Percentiles rank a stretch among this genome's conserved stretches.
Evolutionary conservation across 1,140 invertebrate genomes (phyloP).

Genomic region (Archivesica marissinica): DNA sequence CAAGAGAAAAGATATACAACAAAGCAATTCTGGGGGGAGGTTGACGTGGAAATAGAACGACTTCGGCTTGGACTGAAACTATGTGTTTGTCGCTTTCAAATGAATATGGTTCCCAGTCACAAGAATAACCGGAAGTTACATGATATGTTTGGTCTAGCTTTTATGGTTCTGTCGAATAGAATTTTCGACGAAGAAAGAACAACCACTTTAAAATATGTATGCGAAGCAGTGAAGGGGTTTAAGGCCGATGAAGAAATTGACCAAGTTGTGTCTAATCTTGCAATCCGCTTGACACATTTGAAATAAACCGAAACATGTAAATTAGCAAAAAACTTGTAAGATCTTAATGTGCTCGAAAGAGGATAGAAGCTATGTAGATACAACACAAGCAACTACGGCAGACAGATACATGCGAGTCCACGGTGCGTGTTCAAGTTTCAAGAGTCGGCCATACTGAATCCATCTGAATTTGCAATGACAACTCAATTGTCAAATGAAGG

Average conservation of each 20-base stretch:
- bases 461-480: too few relatives aligned
- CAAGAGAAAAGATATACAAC: background rate
- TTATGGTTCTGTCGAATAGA: background rate
- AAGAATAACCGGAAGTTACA: background rate
- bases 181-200: background rate
- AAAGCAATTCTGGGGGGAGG: conserved; percentile 29
- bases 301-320: too few relatives aligned
- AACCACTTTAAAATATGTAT: background rate
- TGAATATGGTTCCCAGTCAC: background rate
- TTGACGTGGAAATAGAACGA: conserved; percentile 13
- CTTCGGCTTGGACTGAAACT: background rate
- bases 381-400: too few relatives aligned
- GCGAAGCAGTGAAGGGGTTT: background rate
- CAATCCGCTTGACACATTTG: too few relatives aligned
- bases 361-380: too few relatives aligned
- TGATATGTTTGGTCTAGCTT: background rate
- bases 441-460: too few relatives aligned
- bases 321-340: too few relatives aligned
- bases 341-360: too few relatives aligned
- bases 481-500: too few relatives aligned
- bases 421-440: too few relatives aligned
- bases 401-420: too few relatives aligned
- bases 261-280: background rate
- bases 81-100: too few relatives aligned
- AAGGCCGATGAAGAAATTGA: background rate